A percentile compares a stretch with the other conserved stretches of the same genome.
These are phyloP conservation scores for Megaceryle alcyon DNA, from an alignment of 2,797 vertebrate species.

Conservation along the genomic window DNA sequence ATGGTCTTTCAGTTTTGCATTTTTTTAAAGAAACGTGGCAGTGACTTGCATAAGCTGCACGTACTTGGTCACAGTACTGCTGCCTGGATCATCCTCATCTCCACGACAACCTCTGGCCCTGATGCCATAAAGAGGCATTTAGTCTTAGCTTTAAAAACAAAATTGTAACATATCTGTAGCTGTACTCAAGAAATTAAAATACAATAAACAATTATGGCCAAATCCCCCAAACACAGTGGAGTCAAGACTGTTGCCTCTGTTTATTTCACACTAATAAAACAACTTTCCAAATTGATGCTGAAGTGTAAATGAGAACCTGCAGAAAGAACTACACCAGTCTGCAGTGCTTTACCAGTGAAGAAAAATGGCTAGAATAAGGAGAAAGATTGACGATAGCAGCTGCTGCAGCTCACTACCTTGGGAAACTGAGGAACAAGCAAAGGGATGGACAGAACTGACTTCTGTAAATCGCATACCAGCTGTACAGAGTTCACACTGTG, in stretches of 20 bases:
- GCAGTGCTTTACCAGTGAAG: background rate
- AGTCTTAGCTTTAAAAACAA: background rate
- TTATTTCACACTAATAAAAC: background rate
- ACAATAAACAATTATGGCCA: background rate
- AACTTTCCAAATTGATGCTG: background rate
- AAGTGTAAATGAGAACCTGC: background rate
- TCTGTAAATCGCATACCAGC: background rate
- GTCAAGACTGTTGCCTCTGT: background rate
- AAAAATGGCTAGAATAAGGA: background rate
- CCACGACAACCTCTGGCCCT: background rate
- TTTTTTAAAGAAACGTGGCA: constrained; percentile 1
- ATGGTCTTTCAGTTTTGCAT: background rate
- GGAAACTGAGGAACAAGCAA: background rate
- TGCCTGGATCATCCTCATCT: background rate
- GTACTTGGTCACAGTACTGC: fast-evolving
- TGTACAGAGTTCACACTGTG: background rate
- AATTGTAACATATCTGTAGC: background rate
- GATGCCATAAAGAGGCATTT: background rate
- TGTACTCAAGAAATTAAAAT: background rate
- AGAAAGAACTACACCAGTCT: background rate
- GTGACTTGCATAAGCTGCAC: background rate
- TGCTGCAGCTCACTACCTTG: background rate
- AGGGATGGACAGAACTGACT: background rate
- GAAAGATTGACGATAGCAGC: background rate
- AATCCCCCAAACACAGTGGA: background rate